Conservation (phyloP, 2,888 invertebrate genomes). For the Rhingia campestris region DNA sequence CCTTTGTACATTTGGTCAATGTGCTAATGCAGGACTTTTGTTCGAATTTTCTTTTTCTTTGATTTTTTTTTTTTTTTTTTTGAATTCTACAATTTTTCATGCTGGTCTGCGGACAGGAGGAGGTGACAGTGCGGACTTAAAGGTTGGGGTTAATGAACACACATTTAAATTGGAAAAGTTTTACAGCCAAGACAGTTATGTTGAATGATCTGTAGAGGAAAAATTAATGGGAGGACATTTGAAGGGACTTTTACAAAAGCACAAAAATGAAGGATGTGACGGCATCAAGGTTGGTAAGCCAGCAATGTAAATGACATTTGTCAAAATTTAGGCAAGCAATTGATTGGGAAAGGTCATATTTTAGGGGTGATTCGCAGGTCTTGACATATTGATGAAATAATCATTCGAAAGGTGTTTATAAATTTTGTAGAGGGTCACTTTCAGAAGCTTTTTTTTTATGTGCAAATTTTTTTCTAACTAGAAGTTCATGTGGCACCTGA, state of each 20-base stretch:
- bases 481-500: no score
- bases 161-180: slow-evolving; percentile 73
- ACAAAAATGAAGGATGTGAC: background rate
- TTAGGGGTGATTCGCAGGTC: slow-evolving; percentile 13
- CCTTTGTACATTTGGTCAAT: slow-evolving; percentile 27
- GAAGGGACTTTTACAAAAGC: slow-evolving; percentile 32
- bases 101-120: slow-evolving; percentile 14
- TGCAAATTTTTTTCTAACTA: no score
- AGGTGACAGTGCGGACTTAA: slow-evolving; percentile 18
- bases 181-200: slow-evolving; percentile 34
- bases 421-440: no score
- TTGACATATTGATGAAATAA: background rate
- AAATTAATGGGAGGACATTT: slow-evolving; percentile 24
- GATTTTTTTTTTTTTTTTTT: slow-evolving; percentile 8
- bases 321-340: slow-evolving; percentile 24
- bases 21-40: slow-evolving; percentile 32
- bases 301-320: slow-evolving; percentile 41
- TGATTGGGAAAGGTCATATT: slow-evolving; percentile 39
- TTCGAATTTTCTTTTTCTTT: slow-evolving; percentile 2
- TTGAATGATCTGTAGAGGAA: slow-evolving; percentile 8
- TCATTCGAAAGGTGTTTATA: no score
- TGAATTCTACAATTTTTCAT: slow-evolving; percentile 19
- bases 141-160: slow-evolving; percentile 62
- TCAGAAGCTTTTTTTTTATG: no score
- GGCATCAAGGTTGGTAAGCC: slow-evolving; percentile 31